A percentile compares a stretch with the other conserved stretches of the same genome.
phyloP scores from a whole-genome alignment of 64 coral and sea anemone species.

The Hydrozoanthus tunicans region DNA sequence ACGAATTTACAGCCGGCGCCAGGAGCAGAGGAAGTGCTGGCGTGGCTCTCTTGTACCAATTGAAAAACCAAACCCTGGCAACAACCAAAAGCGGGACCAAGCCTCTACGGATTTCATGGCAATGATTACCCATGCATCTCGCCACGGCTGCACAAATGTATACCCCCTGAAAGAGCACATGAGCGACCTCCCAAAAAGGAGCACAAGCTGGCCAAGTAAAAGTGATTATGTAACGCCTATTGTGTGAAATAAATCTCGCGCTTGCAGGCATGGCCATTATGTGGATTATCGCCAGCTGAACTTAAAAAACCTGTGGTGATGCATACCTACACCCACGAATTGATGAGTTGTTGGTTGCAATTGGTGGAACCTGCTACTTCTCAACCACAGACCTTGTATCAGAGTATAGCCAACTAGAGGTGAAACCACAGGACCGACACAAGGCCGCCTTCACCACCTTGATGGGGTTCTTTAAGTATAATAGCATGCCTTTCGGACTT shows the following conservation, averaged over 20 bases:
- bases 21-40: background rate
- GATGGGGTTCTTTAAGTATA: constrained; percentile 44
- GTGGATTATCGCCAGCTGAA: constrained; percentile 55
- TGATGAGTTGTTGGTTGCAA: constrained; percentile 25
- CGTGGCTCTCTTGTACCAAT: background rate
- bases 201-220: background rate
- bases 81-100: background rate
- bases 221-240: constrained; percentile 55
- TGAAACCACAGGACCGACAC: constrained; percentile 1
- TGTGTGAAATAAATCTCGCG: constrained; percentile 12
- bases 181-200: background rate
- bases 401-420: constrained; percentile 39
- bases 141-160: constrained; percentile 32
- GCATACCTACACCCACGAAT: constrained; percentile 35
- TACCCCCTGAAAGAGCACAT: constrained; percentile 53
- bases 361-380: constrained; percentile 6
- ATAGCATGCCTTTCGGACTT: constrained; percentile 38
- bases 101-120: background rate
- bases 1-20: background rate
- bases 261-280: background rate
- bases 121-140: background rate
- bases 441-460: constrained; percentile 60
- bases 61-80: background rate
- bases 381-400: constrained; percentile 6
- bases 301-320: background rate